phyloP scores from a whole-genome alignment of 2,113 vertebrate genomes.

The Dasyprocta punctata region DNA sequence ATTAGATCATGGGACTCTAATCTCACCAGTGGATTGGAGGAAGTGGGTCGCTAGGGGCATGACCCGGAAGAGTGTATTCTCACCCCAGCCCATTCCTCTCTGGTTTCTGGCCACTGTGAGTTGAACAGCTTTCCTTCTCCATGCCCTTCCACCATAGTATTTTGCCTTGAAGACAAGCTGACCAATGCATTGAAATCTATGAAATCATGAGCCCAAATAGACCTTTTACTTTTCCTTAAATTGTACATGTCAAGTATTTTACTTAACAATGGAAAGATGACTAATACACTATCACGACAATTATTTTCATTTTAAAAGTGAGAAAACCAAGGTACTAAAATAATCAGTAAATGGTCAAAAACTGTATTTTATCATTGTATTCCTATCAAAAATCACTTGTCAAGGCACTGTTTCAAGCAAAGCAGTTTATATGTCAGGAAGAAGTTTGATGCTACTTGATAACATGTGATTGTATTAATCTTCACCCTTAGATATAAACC shows the following conservation, averaged over 20 bases:
- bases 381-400: background rate
- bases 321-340: background rate
- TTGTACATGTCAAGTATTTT: background rate
- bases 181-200: background rate
- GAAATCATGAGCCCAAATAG: background rate
- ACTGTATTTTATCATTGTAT: background rate
- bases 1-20: background rate
- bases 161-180: background rate
- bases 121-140: background rate
- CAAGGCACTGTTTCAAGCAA: background rate
- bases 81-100: no score
- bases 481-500: background rate
- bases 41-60: background rate
- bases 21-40: background rate
- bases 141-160: background rate
- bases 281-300: background rate
- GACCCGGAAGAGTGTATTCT: background rate
- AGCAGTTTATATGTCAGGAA: background rate
- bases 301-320: background rate
- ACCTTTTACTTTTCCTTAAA: background rate
- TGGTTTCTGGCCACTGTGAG: background rate
- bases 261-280: background rate
- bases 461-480: background rate
- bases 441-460: background rate
- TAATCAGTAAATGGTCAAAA: background rate